Conservation (phyloP, 2,113 vertebrate species). For the Pollimyrus isidori region DNA sequence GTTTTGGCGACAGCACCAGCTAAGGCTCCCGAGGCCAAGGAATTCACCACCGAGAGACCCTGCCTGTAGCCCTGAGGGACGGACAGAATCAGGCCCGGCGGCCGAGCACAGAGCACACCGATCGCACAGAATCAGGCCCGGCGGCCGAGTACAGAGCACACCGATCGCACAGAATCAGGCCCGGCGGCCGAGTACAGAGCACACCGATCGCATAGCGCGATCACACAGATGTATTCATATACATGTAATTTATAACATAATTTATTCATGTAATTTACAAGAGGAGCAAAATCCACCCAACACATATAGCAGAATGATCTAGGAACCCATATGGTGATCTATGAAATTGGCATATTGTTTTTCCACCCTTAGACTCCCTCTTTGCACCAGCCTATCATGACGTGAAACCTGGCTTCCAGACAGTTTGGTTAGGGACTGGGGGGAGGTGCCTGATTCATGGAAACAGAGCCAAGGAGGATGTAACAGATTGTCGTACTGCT, state of each 20-base stretch:
- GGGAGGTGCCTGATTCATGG: not conserved
- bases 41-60: slow-evolving; percentile 69
- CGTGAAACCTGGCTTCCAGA: not conserved
- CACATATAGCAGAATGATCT: not conserved
- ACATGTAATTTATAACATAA: too few relatives aligned
- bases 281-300: not conserved
- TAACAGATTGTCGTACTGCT: not conserved
- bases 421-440: not conserved
- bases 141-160: not conserved
- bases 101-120: not conserved
- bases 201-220: not conserved
- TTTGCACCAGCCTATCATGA: not conserved
- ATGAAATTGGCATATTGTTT: not conserved
- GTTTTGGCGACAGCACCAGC: slow-evolving; percentile 96
- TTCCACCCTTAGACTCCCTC: not conserved
- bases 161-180: not conserved
- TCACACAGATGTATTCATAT: slow-evolving; percentile 9
- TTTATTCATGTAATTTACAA: not conserved
- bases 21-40: slow-evolving; percentile 81
- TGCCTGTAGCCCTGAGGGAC: slow-evolving; percentile 59
- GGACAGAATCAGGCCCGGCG: not conserved
- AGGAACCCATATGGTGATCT: not conserved
- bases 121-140: not conserved
- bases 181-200: not conserved
- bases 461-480: not conserved